Evolutionary conservation across 2,888 invertebrate species (phyloP), one percentile per base, ranked within the genome.

Genomic region (Ditula angustiorana): DNA sequence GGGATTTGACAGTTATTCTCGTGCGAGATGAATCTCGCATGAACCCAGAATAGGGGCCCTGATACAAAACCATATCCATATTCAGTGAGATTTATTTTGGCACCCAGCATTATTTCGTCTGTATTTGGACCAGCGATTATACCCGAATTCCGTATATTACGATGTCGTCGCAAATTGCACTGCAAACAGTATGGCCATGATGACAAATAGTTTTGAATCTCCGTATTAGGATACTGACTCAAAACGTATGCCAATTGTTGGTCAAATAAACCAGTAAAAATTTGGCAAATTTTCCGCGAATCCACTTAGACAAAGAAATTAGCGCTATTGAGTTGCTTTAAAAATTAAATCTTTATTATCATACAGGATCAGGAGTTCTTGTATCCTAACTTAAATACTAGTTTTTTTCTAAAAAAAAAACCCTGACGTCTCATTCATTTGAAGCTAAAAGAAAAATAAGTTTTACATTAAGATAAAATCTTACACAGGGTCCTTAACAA

Each of bases 221-320:
- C 21, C 41, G 50, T 30, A 7, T 44, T 63, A 57, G 57, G 33
- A 26, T 19, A 11, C 13, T 13, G 44, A 44, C 24, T 24, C 21
- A 11, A 57, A 41, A 50, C 30, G 11, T 8, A 28, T 24, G 66
- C 21, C 56, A 68, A 71, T 67, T 58, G 46, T n/a, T 64, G 55
- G 13, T 2, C 30, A 52, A 68, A 59, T 69, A 30, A 62, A 57
- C 13, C 23, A 0, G 28, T 26, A 65, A 35, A 23, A 28, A 35
- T 35, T 35, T 44, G 1, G 24, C 35, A 57, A 66, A 52, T 56
- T 52, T 68, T 62, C 66, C 59, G 62, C 41, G 5, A 49, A 52
- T 26, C 23, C 5, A 8, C 41, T 8, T 41, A 41, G 41, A 41
- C 41, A 41, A 19, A 19, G 19, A 19, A 41, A 41, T 41, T 41